These are phyloP conservation scores for Lamprotornis superbus DNA, from an alignment of 2,113 vertebrate genomes.

Conservation along the genomic window DNA sequence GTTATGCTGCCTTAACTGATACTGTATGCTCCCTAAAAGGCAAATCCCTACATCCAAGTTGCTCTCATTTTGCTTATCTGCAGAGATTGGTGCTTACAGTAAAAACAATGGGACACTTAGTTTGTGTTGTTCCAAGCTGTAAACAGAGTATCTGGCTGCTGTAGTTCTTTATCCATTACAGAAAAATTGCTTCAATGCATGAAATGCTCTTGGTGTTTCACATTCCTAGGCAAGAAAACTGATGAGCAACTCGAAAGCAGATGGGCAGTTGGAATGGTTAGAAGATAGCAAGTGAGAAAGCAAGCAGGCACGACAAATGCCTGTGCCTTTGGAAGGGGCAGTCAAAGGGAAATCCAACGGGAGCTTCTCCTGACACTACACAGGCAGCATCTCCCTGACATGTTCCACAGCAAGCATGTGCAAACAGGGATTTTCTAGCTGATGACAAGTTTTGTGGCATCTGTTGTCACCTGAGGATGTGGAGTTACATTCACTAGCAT, in stretches of 20 bases:
- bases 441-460: not conserved
- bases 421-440: not conserved
- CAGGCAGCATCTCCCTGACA: not conserved
- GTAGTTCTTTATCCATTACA: not conserved
- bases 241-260: slow-evolving; percentile 11
- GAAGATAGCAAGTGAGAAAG: not conserved
- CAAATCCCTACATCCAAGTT: not conserved
- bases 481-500: not conserved
- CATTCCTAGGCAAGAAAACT: not conserved
- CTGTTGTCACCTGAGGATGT: not conserved
- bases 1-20: not conserved
- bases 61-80: not conserved
- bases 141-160: not conserved
- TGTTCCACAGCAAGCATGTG: not conserved
- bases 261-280: not conserved
- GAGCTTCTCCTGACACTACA: not conserved
- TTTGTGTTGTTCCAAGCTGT: not conserved
- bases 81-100: not conserved
- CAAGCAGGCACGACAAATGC: not conserved
- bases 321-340: not conserved
- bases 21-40: not conserved
- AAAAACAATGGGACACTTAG: not conserved
- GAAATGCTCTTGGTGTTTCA: not conserved
- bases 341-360: not conserved
- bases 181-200: not conserved